Evolutionary conservation across 2,113 vertebrate genomes (phyloP), one percentile per base, ranked within the genome.

Genomic region (Lonchura striata): DNA sequence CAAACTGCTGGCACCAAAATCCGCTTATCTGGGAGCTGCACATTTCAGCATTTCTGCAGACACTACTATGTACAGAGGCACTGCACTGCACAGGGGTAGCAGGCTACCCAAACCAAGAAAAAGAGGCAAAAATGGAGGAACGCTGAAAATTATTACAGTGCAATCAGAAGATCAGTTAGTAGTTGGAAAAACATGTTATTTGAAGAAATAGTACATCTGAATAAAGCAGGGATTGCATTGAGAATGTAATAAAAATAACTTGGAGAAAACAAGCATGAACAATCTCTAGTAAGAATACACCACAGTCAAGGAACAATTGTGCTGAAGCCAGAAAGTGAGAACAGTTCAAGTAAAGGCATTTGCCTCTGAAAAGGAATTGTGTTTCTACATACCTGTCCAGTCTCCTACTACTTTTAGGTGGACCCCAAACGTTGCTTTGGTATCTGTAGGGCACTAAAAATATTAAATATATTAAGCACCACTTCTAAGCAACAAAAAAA

Each of bases 321-420:
- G 78, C 66, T 87, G 64, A 87, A 89, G 94, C 44, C 76, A 90
- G 68, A 90, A 77, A 91, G 7, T 24, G 63, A 13, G 75, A 87
- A 92, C 52, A 77, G 44, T 71, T 86, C 19, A 66, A 76, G 64
- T 47, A 77, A 90, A 95, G 42, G 37, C 52, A 90, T 91, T 90
- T 75, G 30, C 66, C 69, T 91, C 79, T 68, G 74, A 93, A 95
- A 90, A 97, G 19, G 13, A 95, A 95, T 92, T 74, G 15, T 41
- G 35, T 88, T 79, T 94, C 94, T 88, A 98, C 98, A 96, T 98
- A 99, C 99, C 98, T 97, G 99, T 99, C 99, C 99, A 99, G 97
- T 99, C 99, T 98, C 99, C 99, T 86, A 99, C 98, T 71, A 99
- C 98, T 96, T 99, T 98, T 90, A 99, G 97, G 96, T 99, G 99